Evolutionary conservation across 2,888 invertebrate genomes (phyloP), one percentile per base, ranked within the genome.

Genomic region (Drosophila stalkeri): DNA sequence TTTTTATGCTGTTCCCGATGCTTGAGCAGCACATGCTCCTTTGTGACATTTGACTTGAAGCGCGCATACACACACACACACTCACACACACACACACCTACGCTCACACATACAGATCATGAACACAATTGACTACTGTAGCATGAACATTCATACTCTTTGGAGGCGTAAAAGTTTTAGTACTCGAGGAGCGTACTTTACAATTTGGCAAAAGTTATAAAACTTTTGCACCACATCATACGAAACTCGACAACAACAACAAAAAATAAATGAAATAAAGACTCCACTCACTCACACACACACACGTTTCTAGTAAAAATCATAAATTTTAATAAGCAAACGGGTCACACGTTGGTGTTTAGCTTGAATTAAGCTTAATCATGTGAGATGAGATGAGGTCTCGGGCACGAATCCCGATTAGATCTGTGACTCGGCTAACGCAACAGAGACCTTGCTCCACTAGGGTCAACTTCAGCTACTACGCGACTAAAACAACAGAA

Each of bases 31-130:
- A 68, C 82, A 65, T 74, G 71, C 69, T 79, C 69, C 80, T 81
- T 83, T 84, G 81, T 86, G 83, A 83, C 83, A 86, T 86, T 81
- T 75, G 81, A 86, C 86, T 77, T 77, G 64, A 63, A 61, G 66
- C 80, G 68, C 70, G 61, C 66, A 37, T 64, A 44, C 44, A 41
- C 37, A 43, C 63, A 16, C 66, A 0, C 52, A 27, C 37, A 16
- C 57, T 9, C 63, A 27, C 57, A 9, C 60, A 27, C 60, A 12
- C 59, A 16, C 43, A 44, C 35, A 16, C 49, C 2, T 23, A 37
- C 39, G 20, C 62, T 9, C 52, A 56, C 61, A 65, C 54, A 62
- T 52, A 23, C n/a, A 46, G n/a, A 66, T 63, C 37, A 33, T 64
- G 64, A 66, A 52, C 46, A 66, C 52, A 63, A 85, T 80, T 69